Evolutionary conservation across 30 jellyfish, hydroid and myxozoan species (phyloP).

Genomic region (Sanderia malayensis): DNA sequence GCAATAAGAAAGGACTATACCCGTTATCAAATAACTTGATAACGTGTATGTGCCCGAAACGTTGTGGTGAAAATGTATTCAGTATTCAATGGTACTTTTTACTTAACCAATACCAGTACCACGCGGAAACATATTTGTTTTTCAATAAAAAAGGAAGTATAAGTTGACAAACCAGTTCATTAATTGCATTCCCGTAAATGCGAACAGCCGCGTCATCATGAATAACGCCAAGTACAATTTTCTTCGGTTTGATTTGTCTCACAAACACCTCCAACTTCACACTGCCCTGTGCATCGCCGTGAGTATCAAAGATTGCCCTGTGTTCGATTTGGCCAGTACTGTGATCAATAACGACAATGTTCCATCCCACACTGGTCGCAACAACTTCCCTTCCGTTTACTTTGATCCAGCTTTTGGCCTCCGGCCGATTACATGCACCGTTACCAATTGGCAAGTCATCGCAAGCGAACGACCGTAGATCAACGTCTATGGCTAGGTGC

Average conservation of each 20-base stretch:
- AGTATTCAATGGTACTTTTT: too few relatives aligned
- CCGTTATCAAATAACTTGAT: too few relatives aligned
- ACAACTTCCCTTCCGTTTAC: conserved; percentile 19
- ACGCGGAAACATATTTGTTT: too few relatives aligned
- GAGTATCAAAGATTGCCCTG: conserved; percentile 16
- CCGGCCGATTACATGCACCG: conserved; percentile 8
- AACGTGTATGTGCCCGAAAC: too few relatives aligned
- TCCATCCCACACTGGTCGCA: conserved; percentile 22
- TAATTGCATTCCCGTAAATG: too few relatives aligned
- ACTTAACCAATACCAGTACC: too few relatives aligned
- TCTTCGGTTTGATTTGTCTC: background rate
- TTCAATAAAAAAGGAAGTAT: too few relatives aligned
- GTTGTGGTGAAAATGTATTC: too few relatives aligned
- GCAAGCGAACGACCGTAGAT: conserved; percentile 32
- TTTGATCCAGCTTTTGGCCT: conserved; percentile 11
- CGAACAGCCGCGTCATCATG: conserved; percentile 25
- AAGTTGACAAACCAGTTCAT: too few relatives aligned
- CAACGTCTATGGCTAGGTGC: conserved; percentile 39
- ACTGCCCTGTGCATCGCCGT: background rate
- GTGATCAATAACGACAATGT: conserved; percentile 37
- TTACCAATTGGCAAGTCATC: conserved; percentile 10
- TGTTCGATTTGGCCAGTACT: conserved; percentile 24
- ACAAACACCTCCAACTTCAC: background rate
- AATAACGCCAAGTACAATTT: conserved; percentile 34
- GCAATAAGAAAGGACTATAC: too few relatives aligned